A percentile compares a stretch with the other conserved stretches of the same genome.
Conservation (phyloP, 1,140 invertebrate species). For the Propsilocerus akamusi region DNA sequence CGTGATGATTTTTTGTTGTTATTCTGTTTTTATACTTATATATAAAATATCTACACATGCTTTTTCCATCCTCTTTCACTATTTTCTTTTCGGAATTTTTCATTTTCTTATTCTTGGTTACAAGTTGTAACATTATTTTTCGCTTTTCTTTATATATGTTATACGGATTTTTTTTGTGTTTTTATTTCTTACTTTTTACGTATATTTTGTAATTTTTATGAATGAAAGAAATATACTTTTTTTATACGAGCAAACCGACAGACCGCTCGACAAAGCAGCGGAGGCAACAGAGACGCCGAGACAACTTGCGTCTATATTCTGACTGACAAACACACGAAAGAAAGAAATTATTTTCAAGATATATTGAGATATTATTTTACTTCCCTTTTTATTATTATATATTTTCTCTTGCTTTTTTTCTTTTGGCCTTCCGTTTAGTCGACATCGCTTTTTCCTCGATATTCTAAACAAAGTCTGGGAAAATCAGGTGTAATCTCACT, state of each 20-base stretch:
- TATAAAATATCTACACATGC: no score
- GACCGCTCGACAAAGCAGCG: no score
- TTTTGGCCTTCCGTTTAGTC: slow-evolving; percentile 1
- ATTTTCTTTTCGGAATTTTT: background rate
- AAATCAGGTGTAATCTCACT: slow-evolving; percentile 1
- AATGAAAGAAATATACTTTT: background rate
- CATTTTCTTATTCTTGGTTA: background rate
- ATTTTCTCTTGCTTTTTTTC: background rate
- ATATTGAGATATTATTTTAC: slow-evolving; percentile 3
- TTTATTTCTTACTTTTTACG: background rate
- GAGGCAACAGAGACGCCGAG: background rate
- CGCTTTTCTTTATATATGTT: background rate
- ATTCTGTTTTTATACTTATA: background rate
- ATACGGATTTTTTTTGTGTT: background rate
- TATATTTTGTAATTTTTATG: slow-evolving; percentile 2
- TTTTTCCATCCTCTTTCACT: background rate
- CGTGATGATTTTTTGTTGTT: background rate
- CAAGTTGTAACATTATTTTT: no score
- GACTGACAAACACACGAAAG: background rate
- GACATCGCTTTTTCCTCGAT: background rate
- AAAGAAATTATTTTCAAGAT: background rate
- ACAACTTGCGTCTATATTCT: background rate
- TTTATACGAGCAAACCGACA: background rate
- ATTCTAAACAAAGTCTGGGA: slow-evolving; percentile 2
- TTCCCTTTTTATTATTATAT: background rate